A percentile compares a stretch with the other conserved stretches of the same genome.
Conservation (phyloP, 2,113 vertebrate genomes). For the Tricholaema leucomelas region DNA sequence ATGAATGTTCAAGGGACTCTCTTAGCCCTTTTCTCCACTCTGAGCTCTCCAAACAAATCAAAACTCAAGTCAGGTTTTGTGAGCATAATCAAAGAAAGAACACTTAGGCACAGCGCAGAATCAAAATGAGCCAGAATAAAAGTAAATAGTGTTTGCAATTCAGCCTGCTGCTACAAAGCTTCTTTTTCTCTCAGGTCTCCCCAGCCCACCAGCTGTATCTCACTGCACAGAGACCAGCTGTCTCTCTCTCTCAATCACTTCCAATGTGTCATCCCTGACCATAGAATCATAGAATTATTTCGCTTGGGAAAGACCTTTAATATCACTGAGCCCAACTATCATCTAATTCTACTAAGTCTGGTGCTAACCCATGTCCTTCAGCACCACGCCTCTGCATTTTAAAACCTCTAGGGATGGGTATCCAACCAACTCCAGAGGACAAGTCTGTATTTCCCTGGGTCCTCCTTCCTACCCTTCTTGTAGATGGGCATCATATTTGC, state of each 20-base stretch:
- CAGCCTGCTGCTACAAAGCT: background rate
- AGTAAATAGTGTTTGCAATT: background rate
- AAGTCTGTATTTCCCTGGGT: too few species aligned
- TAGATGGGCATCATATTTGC: too few species aligned
- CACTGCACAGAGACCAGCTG: background rate
- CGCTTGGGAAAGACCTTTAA: too few species aligned
- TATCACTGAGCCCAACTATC: too few species aligned
- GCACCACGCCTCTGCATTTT: too few species aligned
- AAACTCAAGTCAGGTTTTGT: background rate
- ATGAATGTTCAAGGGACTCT: background rate
- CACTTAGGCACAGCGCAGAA: background rate
- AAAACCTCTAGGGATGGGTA: too few species aligned
- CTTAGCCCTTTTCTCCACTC: background rate
- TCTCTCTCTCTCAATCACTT: background rate
- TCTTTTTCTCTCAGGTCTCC: background rate
- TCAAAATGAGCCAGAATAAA: background rate
- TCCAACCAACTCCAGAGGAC: too few species aligned
- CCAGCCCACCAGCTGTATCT: background rate
- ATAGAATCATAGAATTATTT: too few species aligned
- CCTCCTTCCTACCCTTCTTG: too few species aligned
- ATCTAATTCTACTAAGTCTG: too few species aligned
- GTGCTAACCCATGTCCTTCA: too few species aligned
- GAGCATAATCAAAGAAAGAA: background rate
- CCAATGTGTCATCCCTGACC: background rate
- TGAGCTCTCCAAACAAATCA: background rate